Percentiles rank a stretch among this genome's conserved stretches.
Evolutionary conservation across 2,797 vertebrate genomes (phyloP).

Genomic region (Poeciliopsis infans): DNA sequence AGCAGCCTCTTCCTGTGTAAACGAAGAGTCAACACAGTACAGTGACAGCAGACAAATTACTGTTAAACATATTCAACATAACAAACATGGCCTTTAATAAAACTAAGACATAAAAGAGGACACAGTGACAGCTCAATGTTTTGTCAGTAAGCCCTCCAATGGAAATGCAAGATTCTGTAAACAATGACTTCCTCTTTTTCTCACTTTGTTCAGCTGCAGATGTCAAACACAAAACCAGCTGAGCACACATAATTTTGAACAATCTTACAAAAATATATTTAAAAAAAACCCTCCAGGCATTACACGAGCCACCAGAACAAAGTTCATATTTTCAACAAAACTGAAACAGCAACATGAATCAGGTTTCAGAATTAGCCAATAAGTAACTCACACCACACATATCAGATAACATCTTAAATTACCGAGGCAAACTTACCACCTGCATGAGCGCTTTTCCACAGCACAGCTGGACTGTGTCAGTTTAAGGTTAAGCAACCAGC

Average conservation of each 20-base stretch:
- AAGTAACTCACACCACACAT: slow-evolving; percentile 66
- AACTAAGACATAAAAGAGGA: slow-evolving; percentile 8
- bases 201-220: slow-evolving; percentile 47
- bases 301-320: background rate
- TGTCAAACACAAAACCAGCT: slow-evolving; percentile 34
- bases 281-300: no score
- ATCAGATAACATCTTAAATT: slow-evolving; percentile 78
- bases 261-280: no score
- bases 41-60: background rate
- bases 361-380: slow-evolving; percentile 65
- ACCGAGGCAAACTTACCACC: slow-evolving; percentile 71
- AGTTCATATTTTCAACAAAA: slow-evolving; percentile 25
- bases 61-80: slow-evolving; percentile 21
- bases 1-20: slow-evolving; percentile 61
- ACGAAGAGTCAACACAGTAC: slow-evolving; percentile 33
- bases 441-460: slow-evolving; percentile 57
- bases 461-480: slow-evolving; percentile 32
- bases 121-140: slow-evolving; percentile 1
- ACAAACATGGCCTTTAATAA: background rate
- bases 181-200: slow-evolving; percentile 75
- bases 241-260: background rate
- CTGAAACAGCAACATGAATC: slow-evolving; percentile 33
- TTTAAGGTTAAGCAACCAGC: slow-evolving; percentile 15
- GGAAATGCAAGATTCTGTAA: slow-evolving; percentile 56
- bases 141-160: slow-evolving; percentile 28